phyloP scores from a whole-genome alignment of 2,113 vertebrate genomes.

The Rattus norvegicus region DNA sequence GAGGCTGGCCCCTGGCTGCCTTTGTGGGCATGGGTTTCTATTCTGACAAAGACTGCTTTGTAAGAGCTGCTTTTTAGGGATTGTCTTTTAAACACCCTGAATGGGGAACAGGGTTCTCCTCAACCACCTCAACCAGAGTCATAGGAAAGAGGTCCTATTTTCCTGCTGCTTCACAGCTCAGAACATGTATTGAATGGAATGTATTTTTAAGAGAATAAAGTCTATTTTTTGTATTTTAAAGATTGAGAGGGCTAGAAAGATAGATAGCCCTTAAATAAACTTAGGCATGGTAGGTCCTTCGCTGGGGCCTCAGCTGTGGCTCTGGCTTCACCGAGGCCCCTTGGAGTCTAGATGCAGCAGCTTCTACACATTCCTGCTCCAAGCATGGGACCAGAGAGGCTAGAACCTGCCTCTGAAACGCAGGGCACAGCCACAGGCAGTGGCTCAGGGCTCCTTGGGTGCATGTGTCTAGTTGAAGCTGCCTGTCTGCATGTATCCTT shows the following conservation, averaged over 20 bases:
- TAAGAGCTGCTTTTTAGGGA: constrained; percentile 77
- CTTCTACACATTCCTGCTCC: constrained; percentile 72
- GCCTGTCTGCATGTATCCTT: constrained; percentile 87
- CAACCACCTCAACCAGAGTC: constrained; percentile 64
- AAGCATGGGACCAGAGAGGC: constrained; percentile 65
- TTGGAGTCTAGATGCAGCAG: constrained; percentile 69
- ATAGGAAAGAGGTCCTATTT: constrained; percentile 75
- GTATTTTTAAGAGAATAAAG: constrained; percentile 90
- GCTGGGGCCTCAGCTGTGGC: constrained; percentile 52
- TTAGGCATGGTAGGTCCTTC: constrained; percentile 71
- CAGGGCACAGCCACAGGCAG: constrained; percentile 70
- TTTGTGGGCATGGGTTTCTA: constrained; percentile 33
- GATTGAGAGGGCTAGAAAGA: constrained; percentile 81
- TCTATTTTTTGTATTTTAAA: constrained; percentile 90
- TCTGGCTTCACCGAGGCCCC: constrained; percentile 63
- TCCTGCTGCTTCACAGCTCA: constrained; percentile 81
- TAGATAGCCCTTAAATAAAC: constrained; percentile 73
- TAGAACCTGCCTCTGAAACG: constrained; percentile 67
- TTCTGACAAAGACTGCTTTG: constrained; percentile 66
- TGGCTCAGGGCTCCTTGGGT: constrained; percentile 82
- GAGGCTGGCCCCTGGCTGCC: not conserved
- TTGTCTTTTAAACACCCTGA: constrained; percentile 47
- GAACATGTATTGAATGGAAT: constrained; percentile 86
- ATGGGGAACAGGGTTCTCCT: constrained; percentile 72
- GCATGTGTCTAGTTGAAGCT: constrained; percentile 87